Evolutionary conservation across 2,113 vertebrate genomes (phyloP), one percentile per base, ranked within the genome.

Genomic region (Lophius piscatorius): DNA sequence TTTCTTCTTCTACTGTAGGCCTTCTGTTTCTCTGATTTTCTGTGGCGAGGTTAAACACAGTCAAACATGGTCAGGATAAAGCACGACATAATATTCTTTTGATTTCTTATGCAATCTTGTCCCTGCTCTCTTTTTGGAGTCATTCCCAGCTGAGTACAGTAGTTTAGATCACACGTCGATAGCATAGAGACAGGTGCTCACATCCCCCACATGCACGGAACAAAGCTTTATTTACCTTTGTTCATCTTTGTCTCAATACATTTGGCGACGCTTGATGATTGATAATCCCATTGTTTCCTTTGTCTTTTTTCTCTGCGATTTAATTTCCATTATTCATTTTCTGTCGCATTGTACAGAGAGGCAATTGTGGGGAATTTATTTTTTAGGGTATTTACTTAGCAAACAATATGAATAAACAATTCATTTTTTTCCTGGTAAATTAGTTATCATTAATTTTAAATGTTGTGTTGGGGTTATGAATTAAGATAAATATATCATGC

Each of bases 391-490:
- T 87, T 89, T 89, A 74, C 80, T 74, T 74, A 76, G 73, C 86
- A 79, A 83, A 76, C 66, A 73, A 80, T 63, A 90, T 90, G 59
- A 90, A 91, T 92, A 92, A 91, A 89, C 86, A 82, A 92, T 89
- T 52, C 44, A 22, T 47, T 70, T n/a, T n/a, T 75, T 33, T 45
- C 60, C 39, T 11, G 11, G 75, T 83, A 86, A 89, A 88, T 92
- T 89, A 90, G 87, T 89, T 77, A 77, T 82, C 89, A 92, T 91
- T 74, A 78, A 90, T 90, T 90, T 89, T 91, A 63, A 84, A 92
- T 91, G 81, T 20, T 55, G 70, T 63, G 63, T 45, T 67, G 74
- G 46, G 66, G 65, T 64, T 76, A 58, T 73, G 69, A 70, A 78
- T 84, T 66, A 87, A 80, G 70, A 82, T 78, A 48, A 73, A 79